A percentile compares a stretch with the other conserved stretches of the same genome.
These are phyloP conservation scores for Indri indri DNA, from an alignment of 2,113 vertebrate species.

Conservation along the genomic window DNA sequence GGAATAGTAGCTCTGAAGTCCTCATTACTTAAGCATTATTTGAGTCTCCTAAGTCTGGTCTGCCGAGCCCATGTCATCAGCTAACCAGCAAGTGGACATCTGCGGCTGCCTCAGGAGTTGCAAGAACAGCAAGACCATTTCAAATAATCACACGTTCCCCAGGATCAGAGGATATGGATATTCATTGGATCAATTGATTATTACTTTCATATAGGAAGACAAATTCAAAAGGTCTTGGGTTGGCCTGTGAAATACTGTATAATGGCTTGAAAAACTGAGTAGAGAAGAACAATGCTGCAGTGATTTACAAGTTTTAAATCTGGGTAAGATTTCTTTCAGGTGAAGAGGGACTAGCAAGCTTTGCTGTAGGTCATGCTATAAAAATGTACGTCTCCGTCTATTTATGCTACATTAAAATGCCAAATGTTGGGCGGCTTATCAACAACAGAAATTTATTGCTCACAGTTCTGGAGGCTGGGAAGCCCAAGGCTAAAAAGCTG, in stretches of 20 bases:
- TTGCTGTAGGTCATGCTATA: fast-evolving
- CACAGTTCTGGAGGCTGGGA: neutral
- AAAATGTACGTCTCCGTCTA: neutral
- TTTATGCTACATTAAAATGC: neutral
- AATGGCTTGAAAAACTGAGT: neutral
- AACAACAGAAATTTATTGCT: neutral
- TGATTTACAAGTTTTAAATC: neutral
- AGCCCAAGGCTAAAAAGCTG: neutral
- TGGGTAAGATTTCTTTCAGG: neutral
- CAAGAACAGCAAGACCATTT: neutral
- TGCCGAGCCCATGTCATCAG: neutral
- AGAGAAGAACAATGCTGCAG: too few species aligned
- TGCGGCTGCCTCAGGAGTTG: neutral
- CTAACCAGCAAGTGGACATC: conserved; percentile 37
- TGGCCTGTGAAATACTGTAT: neutral
- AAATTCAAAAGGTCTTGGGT: neutral
- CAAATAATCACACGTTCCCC: neutral
- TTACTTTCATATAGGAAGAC: neutral
- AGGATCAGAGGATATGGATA: neutral
- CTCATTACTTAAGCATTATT: conserved; percentile 51
- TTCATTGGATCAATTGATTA: neutral
- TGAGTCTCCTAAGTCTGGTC: conserved; percentile 22
- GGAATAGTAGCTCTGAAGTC: conserved; percentile 36
- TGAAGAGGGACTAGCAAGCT: neutral
- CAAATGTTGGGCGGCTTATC: neutral